Evolutionary conservation across 2,797 vertebrate species (phyloP).

Genomic region (Carduelis carduelis): DNA sequence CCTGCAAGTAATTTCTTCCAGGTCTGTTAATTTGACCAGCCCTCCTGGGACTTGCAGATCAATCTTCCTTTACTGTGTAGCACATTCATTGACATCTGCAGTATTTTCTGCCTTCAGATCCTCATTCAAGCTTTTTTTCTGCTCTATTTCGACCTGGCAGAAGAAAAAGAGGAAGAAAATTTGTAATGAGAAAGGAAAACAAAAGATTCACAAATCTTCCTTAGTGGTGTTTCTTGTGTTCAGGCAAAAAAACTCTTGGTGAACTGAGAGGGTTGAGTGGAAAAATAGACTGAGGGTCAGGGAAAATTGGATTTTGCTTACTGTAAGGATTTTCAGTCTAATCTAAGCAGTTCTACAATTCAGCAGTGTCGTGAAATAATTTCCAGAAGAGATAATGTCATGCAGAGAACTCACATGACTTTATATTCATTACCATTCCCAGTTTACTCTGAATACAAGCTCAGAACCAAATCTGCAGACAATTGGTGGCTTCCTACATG

Average conservation of each 20-base stretch:
- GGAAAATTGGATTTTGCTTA: neutral
- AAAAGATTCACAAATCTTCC: neutral
- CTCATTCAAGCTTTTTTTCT: conserved; percentile 76
- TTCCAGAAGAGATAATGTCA: neutral
- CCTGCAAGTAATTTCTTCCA: neutral
- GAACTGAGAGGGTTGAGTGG: neutral
- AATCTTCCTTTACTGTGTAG: conserved; percentile 75
- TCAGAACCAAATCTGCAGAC: neutral
- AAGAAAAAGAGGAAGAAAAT: conserved; percentile 21
- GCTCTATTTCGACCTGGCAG: conserved; percentile 85
- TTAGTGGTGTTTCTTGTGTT: neutral
- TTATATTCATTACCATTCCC: neutral
- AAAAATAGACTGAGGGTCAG: neutral
- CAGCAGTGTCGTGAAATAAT: neutral
- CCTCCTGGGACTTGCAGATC: neutral
- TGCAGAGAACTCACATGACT: neutral
- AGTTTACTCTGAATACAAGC: neutral
- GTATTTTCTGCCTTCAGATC: conserved; percentile 67
- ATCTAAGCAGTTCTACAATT: neutral
- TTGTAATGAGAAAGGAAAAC: neutral
- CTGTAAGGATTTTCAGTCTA: neutral
- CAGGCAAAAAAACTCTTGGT: neutral
- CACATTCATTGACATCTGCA: conserved; percentile 77
- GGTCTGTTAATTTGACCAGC: neutral
- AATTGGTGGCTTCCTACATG: neutral